Base-by-base conservation (phyloP, 2,888 invertebrate genomes). In the Mimas tiliae region DNA sequence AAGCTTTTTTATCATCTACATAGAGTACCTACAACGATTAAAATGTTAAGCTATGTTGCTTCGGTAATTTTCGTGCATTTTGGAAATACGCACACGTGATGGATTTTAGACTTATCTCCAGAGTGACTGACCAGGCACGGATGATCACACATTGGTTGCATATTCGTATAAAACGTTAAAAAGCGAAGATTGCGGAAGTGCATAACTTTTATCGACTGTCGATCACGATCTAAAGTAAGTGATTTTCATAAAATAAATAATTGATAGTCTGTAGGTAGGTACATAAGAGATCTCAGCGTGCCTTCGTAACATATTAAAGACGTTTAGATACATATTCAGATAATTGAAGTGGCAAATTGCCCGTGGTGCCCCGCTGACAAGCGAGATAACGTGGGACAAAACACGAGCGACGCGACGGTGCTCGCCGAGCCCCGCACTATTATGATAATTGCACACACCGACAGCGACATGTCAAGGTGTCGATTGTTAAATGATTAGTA, bases 381-480 rank as follows among this genome's bases (percentile, higher is more conserved):
- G 55, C 16, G 9, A 55, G 58, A 58, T 55, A 55, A 55, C 58
- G 58, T 58, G 58, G 38, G 58, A 55, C 38, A 34, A 55, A 55
- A 55, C 34, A 16, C 27, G 27, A 27, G 27, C 38, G 55, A n/a
- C 55, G 58, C 58, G 19, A 19, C 38, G 38, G 55, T 16, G 58
- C 38, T 42, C 21, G 16, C 33, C 47, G 51, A 67, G 65, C 53
- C 65, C 58, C 58, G 52, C 53, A 69, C 53, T 63, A 70, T 69
- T 72, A 73, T 64, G 58, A 48, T 68, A 67, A 70, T 69, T 66
- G 65, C 68, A 48, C 45, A 65, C 64, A 50, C 64, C 50, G 62
- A 65, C 63, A 47, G 62, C 52, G 55, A 68, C 68, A 67, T 72
- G 72, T 70, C 70, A 73, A 73, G 70, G 73, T 50, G 65, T 63